Percentiles rank a stretch among this genome's conserved stretches.
Evolutionary conservation across 2,113 vertebrate species (phyloP).

Genomic region (Telmatochromis sp.): DNA sequence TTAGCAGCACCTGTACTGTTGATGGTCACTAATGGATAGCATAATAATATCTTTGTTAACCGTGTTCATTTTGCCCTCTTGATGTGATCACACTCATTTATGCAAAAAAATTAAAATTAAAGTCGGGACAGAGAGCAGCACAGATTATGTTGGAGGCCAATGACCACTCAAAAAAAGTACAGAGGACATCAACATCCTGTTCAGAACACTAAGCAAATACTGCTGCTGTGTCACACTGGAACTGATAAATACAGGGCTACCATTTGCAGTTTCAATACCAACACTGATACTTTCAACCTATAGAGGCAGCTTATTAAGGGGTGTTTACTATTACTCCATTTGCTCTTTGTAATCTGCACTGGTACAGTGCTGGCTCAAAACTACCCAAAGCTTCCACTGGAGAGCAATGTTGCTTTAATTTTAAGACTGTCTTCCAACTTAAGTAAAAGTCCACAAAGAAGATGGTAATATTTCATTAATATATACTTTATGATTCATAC

Average conservation of each 20-base stretch:
- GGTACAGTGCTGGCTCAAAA: not conserved
- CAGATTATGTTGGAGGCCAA: not conserved
- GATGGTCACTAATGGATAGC: not conserved
- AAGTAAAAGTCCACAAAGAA: not conserved
- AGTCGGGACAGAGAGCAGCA: not conserved
- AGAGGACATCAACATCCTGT: not conserved
- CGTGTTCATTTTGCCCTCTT: not conserved
- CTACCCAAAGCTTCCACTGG: not conserved
- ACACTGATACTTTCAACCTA: not conserved
- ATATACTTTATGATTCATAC: not conserved
- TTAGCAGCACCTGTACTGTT: not conserved
- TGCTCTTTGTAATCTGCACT: not conserved
- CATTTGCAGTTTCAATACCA: not conserved
- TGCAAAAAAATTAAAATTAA: not conserved
- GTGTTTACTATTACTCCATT: not conserved
- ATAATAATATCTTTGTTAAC: not conserved
- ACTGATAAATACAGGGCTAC: not conserved
- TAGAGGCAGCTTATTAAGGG: not conserved
- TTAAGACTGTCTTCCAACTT: not conserved
- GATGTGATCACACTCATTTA: not conserved
- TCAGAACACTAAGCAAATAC: not conserved
- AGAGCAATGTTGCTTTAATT: not conserved
- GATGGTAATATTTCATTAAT: not conserved
- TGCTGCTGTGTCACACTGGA: not conserved
- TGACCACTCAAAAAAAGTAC: not conserved